Base-by-base conservation (phyloP, 2,888 invertebrate species). In the Pseudoips prasinana region DNA sequence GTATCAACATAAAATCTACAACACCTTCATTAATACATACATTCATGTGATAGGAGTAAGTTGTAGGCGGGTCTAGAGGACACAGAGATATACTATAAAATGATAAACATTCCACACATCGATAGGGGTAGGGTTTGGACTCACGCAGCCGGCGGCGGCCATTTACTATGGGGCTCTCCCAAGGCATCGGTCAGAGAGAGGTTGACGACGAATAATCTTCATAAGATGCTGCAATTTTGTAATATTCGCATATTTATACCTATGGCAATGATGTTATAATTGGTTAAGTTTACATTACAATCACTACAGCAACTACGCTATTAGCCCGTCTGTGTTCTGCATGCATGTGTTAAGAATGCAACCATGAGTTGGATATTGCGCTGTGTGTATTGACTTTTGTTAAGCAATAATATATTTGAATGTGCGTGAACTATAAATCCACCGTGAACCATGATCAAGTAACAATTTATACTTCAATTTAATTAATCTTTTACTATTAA, bases 121-220 rank as follows among this genome's bases (percentile, higher is more conserved):
- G 79, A 85, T 68, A 81, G 68, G 80, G 79, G 74, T 70, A 71
- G 73, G 49, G 53, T 59, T 57, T 60, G 82, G 76, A 87, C 88
- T 87, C 88, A 88, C 88, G 79, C 78, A 81, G 85, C 80, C 81
- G 72, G 57, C 64, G 82, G 58, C 69, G 80, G 73, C 80, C 84
- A 65, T 68, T 64, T 66, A 76, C 68, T 73, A 75, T 79, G 78
- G 83, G 85, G 82, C 83, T 77, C 77, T 84, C 86, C 85, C 79
- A 77, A 67, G 76, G 62, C 66, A 74, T 89, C 67, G 84, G 88
- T 90, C 92, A 92, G 87, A 92, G 92, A 83, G 92, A 92, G 65
- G 92, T 92, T 81, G 92, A 92, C 82, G 92, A 92, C 75, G 92
- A 92, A 90, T 91, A 92, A 87, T 92, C 92, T 90, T 92, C 92